A percentile compares a stretch with the other conserved stretches of the same genome.
phyloP scores from a whole-genome alignment of 37 sponge, comb jelly and placozoan genomes.

The Beroe ovata region DNA sequence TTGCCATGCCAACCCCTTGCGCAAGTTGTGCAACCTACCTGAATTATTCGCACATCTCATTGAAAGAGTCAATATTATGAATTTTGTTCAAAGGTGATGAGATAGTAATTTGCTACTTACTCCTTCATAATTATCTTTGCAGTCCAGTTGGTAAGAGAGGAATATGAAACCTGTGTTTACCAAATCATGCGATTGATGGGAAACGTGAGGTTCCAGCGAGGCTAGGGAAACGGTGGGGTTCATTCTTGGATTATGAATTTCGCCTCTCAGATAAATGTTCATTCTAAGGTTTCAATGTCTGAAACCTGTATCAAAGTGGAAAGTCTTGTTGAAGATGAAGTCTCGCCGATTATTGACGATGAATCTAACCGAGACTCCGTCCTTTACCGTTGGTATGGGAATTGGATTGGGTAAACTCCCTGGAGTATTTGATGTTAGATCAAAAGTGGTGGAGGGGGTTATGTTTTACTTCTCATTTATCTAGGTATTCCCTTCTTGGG shows the following conservation, averaged over 20 bases:
- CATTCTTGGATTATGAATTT: no score
- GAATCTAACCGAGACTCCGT: not conserved
- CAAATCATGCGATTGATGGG: not conserved
- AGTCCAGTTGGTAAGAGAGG: not conserved
- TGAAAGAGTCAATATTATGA: no score
- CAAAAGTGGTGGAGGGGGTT: no score
- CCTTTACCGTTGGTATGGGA: not conserved
- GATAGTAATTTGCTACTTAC: no score
- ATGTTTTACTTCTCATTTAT: no score
- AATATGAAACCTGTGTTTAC: not conserved
- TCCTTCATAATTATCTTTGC: not conserved
- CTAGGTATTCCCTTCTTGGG: no score
- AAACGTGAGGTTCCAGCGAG: not conserved
- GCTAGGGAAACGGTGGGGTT: not conserved
- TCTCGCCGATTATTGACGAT: not conserved
- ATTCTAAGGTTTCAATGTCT: no score
- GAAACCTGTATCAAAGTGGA: not conserved
- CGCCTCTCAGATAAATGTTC: no score
- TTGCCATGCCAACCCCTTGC: not conserved
- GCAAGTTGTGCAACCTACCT: not conserved
- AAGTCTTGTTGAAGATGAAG: not conserved
- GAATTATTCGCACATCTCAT: no score
- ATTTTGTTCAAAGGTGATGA: no score
- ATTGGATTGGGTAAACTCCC: conserved; percentile 17
- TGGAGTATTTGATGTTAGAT: no score